Conservation (phyloP, 1,140 invertebrate species). For the Meloidogyne hapla region DNA sequence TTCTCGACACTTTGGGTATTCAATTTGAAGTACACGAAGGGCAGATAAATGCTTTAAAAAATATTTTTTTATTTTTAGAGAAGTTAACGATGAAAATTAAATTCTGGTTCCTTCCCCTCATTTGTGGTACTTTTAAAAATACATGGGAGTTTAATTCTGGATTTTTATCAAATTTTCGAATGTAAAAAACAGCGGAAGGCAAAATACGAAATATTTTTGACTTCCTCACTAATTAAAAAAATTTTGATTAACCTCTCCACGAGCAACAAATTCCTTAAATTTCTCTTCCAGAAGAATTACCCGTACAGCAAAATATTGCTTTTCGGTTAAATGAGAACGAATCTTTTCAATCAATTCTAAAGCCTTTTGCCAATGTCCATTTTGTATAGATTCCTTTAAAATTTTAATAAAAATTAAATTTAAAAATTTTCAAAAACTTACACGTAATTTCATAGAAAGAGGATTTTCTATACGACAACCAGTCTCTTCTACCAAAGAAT, state of each 20-base stretch:
- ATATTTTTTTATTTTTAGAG: not conserved
- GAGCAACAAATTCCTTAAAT: slow-evolving; percentile 39
- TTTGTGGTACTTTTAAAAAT: no score
- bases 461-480: slow-evolving; percentile 53
- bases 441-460: slow-evolving; percentile 14
- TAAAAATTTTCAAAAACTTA: not conserved
- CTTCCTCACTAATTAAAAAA: no score
- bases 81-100: not conserved
- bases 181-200: no score
- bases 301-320: slow-evolving; percentile 37
- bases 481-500: slow-evolving; percentile 48
- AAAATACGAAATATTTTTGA: no score
- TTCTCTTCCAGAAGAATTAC: slow-evolving; percentile 48
- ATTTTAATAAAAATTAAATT: not conserved
- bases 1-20: slow-evolving; percentile 43
- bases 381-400: slow-evolving; percentile 11
- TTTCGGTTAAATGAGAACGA: slow-evolving; percentile 25
- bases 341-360: slow-evolving; percentile 48
- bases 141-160: no score
- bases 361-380: slow-evolving; percentile 33
- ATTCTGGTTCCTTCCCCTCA: no score
- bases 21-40: slow-evolving; percentile 45
- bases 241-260: slow-evolving; percentile 34
- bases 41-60: slow-evolving; percentile 29
- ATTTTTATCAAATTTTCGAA: no score